Evolutionary conservation across 2,888 invertebrate genomes (phyloP).

Genomic region (Epirrita christyi): DNA sequence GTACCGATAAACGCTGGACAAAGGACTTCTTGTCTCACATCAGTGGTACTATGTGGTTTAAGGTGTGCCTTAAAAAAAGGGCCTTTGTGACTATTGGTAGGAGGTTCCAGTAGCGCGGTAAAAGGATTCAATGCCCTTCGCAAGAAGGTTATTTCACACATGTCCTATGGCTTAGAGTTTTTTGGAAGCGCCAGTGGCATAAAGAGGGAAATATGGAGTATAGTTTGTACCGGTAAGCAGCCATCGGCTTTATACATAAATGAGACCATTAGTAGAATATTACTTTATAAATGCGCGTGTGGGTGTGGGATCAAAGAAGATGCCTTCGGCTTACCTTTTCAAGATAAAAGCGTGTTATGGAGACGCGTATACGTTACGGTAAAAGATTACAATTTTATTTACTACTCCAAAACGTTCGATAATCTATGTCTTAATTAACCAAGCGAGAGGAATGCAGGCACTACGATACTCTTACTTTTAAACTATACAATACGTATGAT

Average conservation of each 20-base stretch:
- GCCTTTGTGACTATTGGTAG: too few relatives aligned
- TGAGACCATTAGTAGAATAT: slow-evolving; percentile 60
- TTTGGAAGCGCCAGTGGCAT: too few relatives aligned
- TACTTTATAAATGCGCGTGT: slow-evolving; percentile 69
- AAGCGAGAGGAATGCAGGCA: slow-evolving; percentile 70
- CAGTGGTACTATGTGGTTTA: too few relatives aligned
- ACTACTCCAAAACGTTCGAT: slow-evolving; percentile 82
- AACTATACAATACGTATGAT: slow-evolving; percentile 35
- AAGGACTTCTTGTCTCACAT: too few relatives aligned
- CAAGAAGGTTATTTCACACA: too few relatives aligned
- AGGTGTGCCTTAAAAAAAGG: too few relatives aligned
- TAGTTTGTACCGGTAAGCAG: too few relatives aligned
- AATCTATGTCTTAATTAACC: slow-evolving; percentile 85
- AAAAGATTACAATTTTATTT: slow-evolving; percentile 83
- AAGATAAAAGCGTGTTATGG: slow-evolving; percentile 77
- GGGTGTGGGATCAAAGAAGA: slow-evolving; percentile 81
- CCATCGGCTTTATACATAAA: slow-evolving; percentile 9
- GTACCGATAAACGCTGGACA: too few relatives aligned
- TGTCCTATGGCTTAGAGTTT: too few relatives aligned
- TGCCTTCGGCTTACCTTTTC: slow-evolving; percentile 71
- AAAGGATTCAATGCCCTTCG: too few relatives aligned
- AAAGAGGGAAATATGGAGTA: too few relatives aligned
- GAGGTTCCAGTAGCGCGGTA: too few relatives aligned
- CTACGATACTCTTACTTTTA: slow-evolving; percentile 49
- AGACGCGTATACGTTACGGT: slow-evolving; percentile 77